Conservation (phyloP, 2,888 invertebrate genomes). For the Salpingus planirostris region DNA sequence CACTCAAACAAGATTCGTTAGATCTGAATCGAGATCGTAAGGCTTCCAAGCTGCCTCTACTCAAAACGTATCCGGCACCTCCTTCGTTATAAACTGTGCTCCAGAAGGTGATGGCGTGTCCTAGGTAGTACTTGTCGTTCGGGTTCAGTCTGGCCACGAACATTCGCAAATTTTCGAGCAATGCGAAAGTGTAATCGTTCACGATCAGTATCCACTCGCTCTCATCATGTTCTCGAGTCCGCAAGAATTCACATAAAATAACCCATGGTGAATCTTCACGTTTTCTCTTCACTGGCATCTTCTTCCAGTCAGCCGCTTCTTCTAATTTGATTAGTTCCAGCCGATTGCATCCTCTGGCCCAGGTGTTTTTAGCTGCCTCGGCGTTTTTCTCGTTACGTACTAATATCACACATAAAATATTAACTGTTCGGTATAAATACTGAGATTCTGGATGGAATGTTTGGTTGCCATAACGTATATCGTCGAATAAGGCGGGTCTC, state of each 20-base stretch:
- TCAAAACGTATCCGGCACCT: conserved; percentile 49
- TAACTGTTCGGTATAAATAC: conserved; percentile 32
- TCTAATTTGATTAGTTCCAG: conserved; percentile 25
- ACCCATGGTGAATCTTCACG: conserved; percentile 33
- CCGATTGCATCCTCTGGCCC: conserved; percentile 36
- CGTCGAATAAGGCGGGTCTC: no score
- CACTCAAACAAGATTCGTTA: conserved; percentile 37
- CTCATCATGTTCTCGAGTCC: conserved; percentile 17
- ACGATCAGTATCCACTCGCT: conserved; percentile 48
- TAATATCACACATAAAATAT: conserved; percentile 43
- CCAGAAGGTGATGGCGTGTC: conserved; percentile 48
- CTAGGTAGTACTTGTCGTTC: conserved; percentile 45
- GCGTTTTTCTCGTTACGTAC: conserved; percentile 39
- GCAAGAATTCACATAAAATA: conserved; percentile 29
- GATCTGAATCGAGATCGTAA: conserved; percentile 30
- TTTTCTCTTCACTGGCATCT: conserved; percentile 23
- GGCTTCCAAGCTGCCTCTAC: conserved; percentile 40
- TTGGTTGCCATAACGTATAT: conserved; percentile 24
- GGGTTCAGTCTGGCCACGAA: conserved; percentile 43
- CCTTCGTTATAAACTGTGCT: conserved; percentile 46
- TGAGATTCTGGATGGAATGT: conserved; percentile 26
- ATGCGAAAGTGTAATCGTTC: conserved; percentile 47
- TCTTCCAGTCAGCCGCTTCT: no score
- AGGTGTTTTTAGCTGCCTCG: conserved; percentile 31
- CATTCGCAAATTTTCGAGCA: conserved; percentile 48